A percentile compares a stretch with the other conserved stretches of the same genome.
Evolutionary conservation across 2,113 vertebrate species (phyloP).

Genomic region (Stegostoma tigrinum): DNA sequence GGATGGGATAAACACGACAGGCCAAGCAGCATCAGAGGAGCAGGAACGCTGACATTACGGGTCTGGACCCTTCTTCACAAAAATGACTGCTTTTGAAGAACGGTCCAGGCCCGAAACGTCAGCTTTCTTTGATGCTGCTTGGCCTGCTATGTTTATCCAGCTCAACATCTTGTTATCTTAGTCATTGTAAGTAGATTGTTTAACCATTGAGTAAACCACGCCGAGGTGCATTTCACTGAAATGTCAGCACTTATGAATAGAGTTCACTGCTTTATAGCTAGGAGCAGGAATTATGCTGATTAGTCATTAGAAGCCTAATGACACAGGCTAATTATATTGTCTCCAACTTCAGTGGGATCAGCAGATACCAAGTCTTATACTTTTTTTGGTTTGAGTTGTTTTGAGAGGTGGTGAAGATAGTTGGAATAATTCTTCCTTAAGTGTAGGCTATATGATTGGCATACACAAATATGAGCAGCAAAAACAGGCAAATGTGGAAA

Average conservation of each 20-base stretch:
- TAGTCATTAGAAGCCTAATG: not conserved
- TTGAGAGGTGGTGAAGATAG: not conserved
- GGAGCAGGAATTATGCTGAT: not conserved
- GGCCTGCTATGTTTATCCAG: too few relatives aligned
- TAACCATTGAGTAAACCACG: not conserved
- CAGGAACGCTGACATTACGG: too few relatives aligned
- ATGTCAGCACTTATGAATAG: not conserved
- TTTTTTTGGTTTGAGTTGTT: not conserved
- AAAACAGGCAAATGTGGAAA: not conserved
- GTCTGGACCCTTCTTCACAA: too few relatives aligned
- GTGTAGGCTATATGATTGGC: not conserved
- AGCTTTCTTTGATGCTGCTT: too few relatives aligned
- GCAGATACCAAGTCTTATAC: not conserved
- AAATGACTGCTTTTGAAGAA: too few relatives aligned
- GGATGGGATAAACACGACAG: too few relatives aligned
- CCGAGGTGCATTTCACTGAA: not conserved
- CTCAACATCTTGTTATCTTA: not conserved
- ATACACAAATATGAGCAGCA: not conserved
- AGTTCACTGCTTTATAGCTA: not conserved
- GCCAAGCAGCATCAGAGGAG: too few relatives aligned
- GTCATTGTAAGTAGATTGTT: not conserved
- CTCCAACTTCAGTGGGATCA: not conserved
- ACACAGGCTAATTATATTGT: not conserved
- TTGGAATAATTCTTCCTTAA: not conserved
- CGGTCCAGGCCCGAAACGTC: too few relatives aligned